Evolutionary conservation across 1,140 invertebrate species (phyloP).

Genomic region (Aphelenchoides avenae): DNA sequence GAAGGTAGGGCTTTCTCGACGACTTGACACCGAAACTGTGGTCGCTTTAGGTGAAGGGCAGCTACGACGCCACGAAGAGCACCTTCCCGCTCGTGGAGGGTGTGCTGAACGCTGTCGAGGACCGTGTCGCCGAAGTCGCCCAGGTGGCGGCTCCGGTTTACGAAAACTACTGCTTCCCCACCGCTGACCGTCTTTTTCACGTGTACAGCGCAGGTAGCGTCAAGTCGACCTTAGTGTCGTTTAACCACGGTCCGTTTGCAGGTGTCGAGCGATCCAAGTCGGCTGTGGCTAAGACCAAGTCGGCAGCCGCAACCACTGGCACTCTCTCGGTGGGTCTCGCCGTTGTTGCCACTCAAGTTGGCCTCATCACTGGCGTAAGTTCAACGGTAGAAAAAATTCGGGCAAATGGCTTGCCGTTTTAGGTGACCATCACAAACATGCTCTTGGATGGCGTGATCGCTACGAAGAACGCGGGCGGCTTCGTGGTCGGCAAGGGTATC

Average conservation of each 20-base stretch:
- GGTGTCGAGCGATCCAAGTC: constrained; percentile 13
- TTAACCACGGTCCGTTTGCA: neutral
- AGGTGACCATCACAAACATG: constrained; percentile 27
- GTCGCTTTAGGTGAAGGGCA: too few relatives aligned
- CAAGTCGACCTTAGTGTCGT: neutral
- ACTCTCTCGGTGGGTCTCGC: too few relatives aligned
- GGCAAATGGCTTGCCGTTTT: too few relatives aligned
- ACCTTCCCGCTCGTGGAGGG: constrained; percentile 6
- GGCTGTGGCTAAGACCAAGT: too few relatives aligned
- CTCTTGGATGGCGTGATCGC: constrained; percentile 28
- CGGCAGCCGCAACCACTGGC: too few relatives aligned
- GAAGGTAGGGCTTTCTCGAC: too few relatives aligned
- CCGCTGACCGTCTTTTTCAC: constrained; percentile 5
- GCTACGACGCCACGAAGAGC: constrained; percentile 16
- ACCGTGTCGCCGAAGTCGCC: constrained; percentile 6
- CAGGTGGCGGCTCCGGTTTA: constrained; percentile 12
- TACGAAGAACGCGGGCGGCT: constrained; percentile 23
- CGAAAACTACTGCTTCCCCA: constrained; percentile 16
- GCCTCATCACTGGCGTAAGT: too few relatives aligned
- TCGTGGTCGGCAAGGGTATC: neutral
- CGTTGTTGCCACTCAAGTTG: too few relatives aligned
- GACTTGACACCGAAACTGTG: too few relatives aligned
- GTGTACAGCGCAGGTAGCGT: constrained; percentile 1
- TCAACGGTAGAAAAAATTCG: too few relatives aligned
- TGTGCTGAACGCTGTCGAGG: constrained; percentile 8